phyloP scores from a whole-genome alignment of 2,113 vertebrate species.

The Forbesichthys papilliferus region DNA sequence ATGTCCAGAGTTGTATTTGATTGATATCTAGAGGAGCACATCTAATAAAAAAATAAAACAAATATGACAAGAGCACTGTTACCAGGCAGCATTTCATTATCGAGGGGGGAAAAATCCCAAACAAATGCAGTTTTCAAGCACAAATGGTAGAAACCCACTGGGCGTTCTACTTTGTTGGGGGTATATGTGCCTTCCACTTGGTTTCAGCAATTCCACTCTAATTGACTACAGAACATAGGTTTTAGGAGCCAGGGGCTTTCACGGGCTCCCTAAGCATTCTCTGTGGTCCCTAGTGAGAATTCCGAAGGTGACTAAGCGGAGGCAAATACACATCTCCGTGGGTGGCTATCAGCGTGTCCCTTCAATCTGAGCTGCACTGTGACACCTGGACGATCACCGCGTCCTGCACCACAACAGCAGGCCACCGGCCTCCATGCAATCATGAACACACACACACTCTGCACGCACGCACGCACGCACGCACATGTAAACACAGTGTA shows the following conservation, averaged over 20 bases:
- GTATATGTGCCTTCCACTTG: conserved; percentile 57
- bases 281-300: conserved; percentile 58
- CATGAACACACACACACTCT: background rate
- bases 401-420: conserved; percentile 53
- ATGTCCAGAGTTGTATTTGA: conserved; percentile 38
- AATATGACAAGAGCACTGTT: conserved; percentile 9
- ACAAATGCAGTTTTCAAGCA: conserved; percentile 32
- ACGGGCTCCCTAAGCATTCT: conserved; percentile 27
- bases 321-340: conserved; percentile 49
- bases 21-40: conserved; percentile 38
- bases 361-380: conserved; percentile 56
- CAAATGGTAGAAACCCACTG: conserved; percentile 38
- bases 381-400: conserved; percentile 49
- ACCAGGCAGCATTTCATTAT: conserved; percentile 24
- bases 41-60: conserved; percentile 19
- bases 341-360: conserved; percentile 63
- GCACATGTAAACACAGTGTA: conserved; percentile 8
- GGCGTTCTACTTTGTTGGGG: conserved; percentile 39
- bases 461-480: conserved; percentile 9
- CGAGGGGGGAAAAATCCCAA: background rate
- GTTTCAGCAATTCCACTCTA: conserved; percentile 66
- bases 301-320: conserved; percentile 62
- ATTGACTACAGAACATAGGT: conserved; percentile 64
- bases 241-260: conserved; percentile 40
- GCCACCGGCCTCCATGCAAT: conserved; percentile 14